A percentile compares a stretch with the other conserved stretches of the same genome.
These are phyloP conservation scores for Mallotus villosus DNA, from an alignment of 2,797 vertebrate genomes.

Conservation along the genomic window DNA sequence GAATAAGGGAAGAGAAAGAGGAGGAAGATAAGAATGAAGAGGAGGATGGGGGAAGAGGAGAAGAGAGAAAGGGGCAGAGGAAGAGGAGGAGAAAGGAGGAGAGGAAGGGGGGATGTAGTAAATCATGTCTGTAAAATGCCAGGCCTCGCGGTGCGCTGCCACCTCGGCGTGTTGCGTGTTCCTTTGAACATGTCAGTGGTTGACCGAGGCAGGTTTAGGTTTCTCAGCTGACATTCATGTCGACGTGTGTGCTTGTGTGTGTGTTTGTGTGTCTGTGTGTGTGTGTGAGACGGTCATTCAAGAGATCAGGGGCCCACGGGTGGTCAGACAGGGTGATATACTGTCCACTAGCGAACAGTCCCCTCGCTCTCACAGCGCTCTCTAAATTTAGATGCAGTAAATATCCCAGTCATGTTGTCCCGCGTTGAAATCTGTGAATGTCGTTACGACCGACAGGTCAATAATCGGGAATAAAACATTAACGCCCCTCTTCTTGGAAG, in stretches of 20 bases:
- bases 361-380: conserved; percentile 9
- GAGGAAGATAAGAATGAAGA: background rate
- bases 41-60: background rate
- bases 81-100: background rate
- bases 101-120: conserved; percentile 6
- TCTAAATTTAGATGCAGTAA: conserved; percentile 53
- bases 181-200: conserved; percentile 14
- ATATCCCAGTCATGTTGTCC: conserved; percentile 31
- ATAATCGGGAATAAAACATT: conserved; percentile 25
- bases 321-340: conserved; percentile 33
- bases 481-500: conserved; percentile 14
- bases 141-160: background rate
- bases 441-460: conserved; percentile 25
- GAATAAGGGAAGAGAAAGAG: background rate
- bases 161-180: conserved; percentile 4
- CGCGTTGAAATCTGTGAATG: conserved; percentile 33
- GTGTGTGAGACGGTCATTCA: conserved; percentile 30
- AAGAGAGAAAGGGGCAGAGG: background rate
- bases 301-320: conserved; percentile 36
- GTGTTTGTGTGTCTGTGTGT: background rate
- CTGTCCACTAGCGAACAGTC: conserved; percentile 19
- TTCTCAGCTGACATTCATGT: conserved; percentile 15
- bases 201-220: conserved; percentile 21
- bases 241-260: background rate
- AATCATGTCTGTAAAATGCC: conserved; percentile 23